Evolutionary conservation across 2,113 vertebrate genomes (phyloP), one percentile per base, ranked within the genome.

Genomic region (Microcebus ravelobensis): DNA sequence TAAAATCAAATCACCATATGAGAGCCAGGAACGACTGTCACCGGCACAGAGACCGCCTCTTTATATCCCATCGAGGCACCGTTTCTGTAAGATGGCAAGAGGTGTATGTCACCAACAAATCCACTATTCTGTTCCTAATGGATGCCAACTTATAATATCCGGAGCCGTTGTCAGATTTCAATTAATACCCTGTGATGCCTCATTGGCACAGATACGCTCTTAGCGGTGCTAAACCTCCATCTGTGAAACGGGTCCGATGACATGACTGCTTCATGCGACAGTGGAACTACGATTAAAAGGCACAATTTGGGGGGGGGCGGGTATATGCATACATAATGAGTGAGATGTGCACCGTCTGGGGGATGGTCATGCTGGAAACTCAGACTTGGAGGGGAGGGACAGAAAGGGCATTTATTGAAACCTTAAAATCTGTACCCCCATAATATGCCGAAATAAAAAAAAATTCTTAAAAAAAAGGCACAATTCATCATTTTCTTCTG

Each of bases 141-240:
- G 98, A 97, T 96, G 92, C 71, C 95, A 96, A 97, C 71, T 81
- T 97, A 97, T 74, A 97, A 93, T 94, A 97, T 96, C 81, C 87
- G 42, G 93, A 97, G 87, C 84, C 95, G 97, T 96, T 98, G 98
- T 97, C 98, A 97, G 73, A 96, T 98, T 97, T 96, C 97, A 96
- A 95, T 98, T 98, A 98, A 98, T 98, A 98, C 98, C 92, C 77
- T 82, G 87, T 95, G 96, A 98, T 97, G 90, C 90, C 96, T 98
- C 96, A 97, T 98, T 98, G 96, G 97, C 96, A 96, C 96, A 97
- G 96, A 97, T 98, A 96, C 89, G 96, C 42, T 96, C 90, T 96
- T 95, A 82, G 76, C 93, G 89, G 97, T 96, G 67, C 94, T 97
- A 96, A 97, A 95, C 92, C 90, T 97, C 97, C 97, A 95, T 97